These are phyloP conservation scores for Urosaurus nigricauda DNA, from an alignment of 2,797 vertebrate genomes.

Conservation along the genomic window DNA sequence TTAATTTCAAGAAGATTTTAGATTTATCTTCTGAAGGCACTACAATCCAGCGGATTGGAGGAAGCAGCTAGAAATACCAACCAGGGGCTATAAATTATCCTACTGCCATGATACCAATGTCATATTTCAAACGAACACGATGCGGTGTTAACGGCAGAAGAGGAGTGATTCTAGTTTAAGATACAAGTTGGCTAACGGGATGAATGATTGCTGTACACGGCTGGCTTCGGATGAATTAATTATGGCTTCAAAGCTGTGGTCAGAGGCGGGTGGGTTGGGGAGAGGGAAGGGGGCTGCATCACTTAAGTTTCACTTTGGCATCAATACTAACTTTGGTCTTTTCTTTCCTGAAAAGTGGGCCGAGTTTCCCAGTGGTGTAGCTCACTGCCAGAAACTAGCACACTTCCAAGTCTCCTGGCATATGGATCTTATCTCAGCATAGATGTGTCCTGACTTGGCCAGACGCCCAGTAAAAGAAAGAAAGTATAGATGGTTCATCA, in stretches of 20 bases:
- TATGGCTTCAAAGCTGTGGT: background rate
- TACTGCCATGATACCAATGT: background rate
- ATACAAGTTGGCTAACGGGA: background rate
- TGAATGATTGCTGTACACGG: background rate
- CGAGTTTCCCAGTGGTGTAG: background rate
- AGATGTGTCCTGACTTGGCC: too few species aligned
- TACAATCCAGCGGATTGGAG: background rate
- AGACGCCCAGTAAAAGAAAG: background rate
- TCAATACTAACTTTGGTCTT: background rate
- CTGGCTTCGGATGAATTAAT: background rate
- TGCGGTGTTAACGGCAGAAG: background rate
- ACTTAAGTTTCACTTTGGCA: background rate
- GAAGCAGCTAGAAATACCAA: background rate
- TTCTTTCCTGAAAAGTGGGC: background rate
- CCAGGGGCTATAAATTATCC: background rate
- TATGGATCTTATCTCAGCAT: too few species aligned
- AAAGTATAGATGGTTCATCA: background rate
- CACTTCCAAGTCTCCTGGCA: background rate
- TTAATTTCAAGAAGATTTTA: background rate
- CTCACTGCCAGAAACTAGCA: background rate
- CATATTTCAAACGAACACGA: background rate
- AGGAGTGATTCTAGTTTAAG: background rate
- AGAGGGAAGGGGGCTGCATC: background rate
- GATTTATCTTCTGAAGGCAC: constrained; percentile 7
- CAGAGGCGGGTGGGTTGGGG: background rate